These are phyloP conservation scores for Anoncus sp. DNA, from an alignment of 2,888 invertebrate species.

Conservation along the genomic window DNA sequence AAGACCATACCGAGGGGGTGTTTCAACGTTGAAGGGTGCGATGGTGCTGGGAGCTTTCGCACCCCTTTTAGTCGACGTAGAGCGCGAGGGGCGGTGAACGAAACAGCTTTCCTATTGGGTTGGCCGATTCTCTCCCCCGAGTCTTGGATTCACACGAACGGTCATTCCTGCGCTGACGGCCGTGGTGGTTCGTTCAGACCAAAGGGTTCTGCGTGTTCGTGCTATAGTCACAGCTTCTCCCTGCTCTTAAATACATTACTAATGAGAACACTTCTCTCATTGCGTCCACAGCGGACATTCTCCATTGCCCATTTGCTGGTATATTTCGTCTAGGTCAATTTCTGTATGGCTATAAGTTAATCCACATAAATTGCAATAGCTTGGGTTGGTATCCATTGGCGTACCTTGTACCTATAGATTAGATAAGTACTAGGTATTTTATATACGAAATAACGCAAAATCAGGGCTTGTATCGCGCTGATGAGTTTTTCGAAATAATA, in stretches of 20 bases:
- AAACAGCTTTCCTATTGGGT: conserved; percentile 57
- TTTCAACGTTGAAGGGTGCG: conserved; percentile 58
- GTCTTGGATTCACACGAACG: conserved; percentile 26
- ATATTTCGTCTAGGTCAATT: conserved; percentile 21
- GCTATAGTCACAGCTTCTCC: conserved; percentile 43
- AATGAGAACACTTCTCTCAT: conserved; percentile 69
- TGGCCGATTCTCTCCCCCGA: conserved; percentile 28
- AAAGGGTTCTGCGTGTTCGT: conserved; percentile 68
- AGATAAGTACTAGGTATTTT: neutral
- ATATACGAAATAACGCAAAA: conserved; percentile 18
- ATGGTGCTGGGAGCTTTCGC: conserved; percentile 58
- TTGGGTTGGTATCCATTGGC: neutral
- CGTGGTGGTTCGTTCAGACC: conserved; percentile 67
- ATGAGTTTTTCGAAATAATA: conserved; percentile 37
- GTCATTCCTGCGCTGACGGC: conserved; percentile 47
- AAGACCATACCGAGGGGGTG: too few species aligned
- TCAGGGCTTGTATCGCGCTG: conserved; percentile 18
- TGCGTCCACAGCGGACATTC: conserved; percentile 20
- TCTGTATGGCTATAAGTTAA: conserved; percentile 3
- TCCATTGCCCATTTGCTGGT: conserved; percentile 12
- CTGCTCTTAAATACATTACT: conserved; percentile 78
- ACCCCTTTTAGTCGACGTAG: conserved; percentile 69
- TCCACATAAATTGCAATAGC: neutral
- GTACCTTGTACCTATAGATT: neutral
- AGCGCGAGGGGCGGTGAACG: conserved; percentile 58